Conservation (phyloP, 35 echinoderm and acorn worm species). For the Stichopus chloronotus region DNA sequence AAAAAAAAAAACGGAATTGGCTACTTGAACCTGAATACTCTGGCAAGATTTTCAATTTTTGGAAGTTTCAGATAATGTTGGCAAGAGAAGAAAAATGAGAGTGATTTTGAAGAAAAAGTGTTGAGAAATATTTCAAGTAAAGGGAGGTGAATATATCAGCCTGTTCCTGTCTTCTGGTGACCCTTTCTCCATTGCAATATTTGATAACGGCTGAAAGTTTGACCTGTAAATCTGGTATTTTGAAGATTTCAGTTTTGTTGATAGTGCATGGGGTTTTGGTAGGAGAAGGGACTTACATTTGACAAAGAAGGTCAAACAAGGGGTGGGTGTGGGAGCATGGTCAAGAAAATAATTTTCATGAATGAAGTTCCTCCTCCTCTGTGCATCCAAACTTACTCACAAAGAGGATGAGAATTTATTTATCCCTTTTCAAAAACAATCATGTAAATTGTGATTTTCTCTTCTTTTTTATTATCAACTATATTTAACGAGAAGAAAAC, state of each 20-base stretch:
- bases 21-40: too few relatives aligned
- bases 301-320: neutral
- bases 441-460: conserved; percentile 1
- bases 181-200: too few relatives aligned
- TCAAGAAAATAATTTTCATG: too few relatives aligned
- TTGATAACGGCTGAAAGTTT: too few relatives aligned
- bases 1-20: too few relatives aligned
- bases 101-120: too few relatives aligned
- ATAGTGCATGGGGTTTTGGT: neutral
- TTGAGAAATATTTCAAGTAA: too few relatives aligned
- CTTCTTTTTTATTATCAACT: neutral
- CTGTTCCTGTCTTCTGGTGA: too few relatives aligned
- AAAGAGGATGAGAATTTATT: neutral
- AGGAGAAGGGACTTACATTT: neutral
- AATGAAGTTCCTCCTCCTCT: neutral
- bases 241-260: neutral
- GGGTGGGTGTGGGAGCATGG: neutral
- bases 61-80: too few relatives aligned
- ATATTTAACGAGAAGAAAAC: neutral
- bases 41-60: too few relatives aligned
- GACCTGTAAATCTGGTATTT: neutral
- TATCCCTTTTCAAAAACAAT: neutral
- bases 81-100: too few relatives aligned
- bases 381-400: neutral
- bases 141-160: too few relatives aligned